Evolutionary conservation across 2,888 invertebrate genomes (phyloP), one percentile per base, ranked within the genome.

Genomic region (Ptycholaimellus sp.): DNA sequence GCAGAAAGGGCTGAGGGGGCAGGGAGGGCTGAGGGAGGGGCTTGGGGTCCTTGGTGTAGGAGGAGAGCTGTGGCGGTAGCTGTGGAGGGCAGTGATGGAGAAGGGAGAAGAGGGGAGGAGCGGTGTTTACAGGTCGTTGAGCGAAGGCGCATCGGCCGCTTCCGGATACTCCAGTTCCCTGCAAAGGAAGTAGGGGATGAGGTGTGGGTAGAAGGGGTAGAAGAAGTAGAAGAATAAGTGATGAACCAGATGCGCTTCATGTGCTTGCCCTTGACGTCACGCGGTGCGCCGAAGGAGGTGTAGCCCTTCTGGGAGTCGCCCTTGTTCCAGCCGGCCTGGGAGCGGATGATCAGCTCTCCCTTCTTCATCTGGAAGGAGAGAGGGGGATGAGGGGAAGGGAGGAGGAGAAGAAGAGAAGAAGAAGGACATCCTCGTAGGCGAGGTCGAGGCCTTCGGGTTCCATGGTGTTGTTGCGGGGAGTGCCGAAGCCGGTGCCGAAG

Each of bases 281-380:
- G 47, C 21, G 51, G 48, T 16, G 52, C 47, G 40, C 56, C 56
- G 47, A 56, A 56, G 36, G 45, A 44, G 37, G 54, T 56, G 49
- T 49, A 50, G 32, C 45, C 42, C 46, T 50, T 53, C 47, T 56
- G 56, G 13, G 53, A 54, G 46, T 57, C 55, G 47, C 52, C 56
- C 46, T 47, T 50, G 44, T 56, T 56, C 56, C 56, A 56, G 38
- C 56, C 56, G 40, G 56, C 56, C 40, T 56, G 56, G 34, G 46
- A 46, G 30, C 52, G 56, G 46, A 56, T 56, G 44, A 56, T 55
- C 29, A 49, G 46, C 48, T 56, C 52, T 35, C 53, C 52, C 42
- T 46, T 47, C 44, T 51, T 53, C 50, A 53, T 53, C 38, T n/a
- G n/a, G n/a, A n/a, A n/a, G n/a, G n/a, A n/a, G n/a, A n/a, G n/a